A percentile compares a stretch with the other conserved stretches of the same genome.
These are phyloP conservation scores for Chrysina gloriosa DNA, from an alignment of 2,888 invertebrate genomes.

Conservation along the genomic window DNA sequence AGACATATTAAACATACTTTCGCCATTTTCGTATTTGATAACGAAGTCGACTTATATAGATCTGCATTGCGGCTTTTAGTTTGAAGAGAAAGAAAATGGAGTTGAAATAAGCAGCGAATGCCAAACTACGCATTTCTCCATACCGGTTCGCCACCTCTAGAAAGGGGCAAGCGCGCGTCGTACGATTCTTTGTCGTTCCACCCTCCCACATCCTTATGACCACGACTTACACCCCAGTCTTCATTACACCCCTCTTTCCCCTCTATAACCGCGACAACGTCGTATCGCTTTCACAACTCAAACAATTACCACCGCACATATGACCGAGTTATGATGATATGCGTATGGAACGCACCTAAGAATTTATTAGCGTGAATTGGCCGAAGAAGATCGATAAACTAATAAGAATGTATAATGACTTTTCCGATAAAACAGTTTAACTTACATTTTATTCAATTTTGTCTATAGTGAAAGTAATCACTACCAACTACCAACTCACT, in stretches of 20 bases:
- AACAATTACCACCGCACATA: background rate
- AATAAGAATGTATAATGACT: too few species aligned
- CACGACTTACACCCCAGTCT: background rate
- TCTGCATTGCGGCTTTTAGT: constrained; percentile 31
- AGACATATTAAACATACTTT: constrained; percentile 7
- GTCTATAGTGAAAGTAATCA: too few species aligned
- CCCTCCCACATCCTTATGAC: background rate
- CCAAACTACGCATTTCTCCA: background rate
- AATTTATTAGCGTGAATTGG: too few species aligned
- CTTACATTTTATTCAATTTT: too few species aligned
- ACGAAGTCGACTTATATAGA: constrained; percentile 21
- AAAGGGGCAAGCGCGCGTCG: background rate
- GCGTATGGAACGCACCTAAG: too few species aligned
- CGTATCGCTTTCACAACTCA: background rate
- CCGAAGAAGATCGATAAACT: too few species aligned
- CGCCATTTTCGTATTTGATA: constrained; percentile 11
- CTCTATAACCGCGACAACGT: background rate
- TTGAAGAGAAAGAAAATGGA: constrained; percentile 18
- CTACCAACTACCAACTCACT: too few species aligned
- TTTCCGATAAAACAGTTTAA: too few species aligned
- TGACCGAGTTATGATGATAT: too few species aligned
- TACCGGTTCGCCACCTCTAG: background rate
- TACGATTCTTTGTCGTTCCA: background rate
- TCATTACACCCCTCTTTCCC: background rate
- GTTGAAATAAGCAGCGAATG: constrained; percentile 14